Conservation (phyloP, 2,113 vertebrate species). For the Pseudorectes ferrugineus region DNA sequence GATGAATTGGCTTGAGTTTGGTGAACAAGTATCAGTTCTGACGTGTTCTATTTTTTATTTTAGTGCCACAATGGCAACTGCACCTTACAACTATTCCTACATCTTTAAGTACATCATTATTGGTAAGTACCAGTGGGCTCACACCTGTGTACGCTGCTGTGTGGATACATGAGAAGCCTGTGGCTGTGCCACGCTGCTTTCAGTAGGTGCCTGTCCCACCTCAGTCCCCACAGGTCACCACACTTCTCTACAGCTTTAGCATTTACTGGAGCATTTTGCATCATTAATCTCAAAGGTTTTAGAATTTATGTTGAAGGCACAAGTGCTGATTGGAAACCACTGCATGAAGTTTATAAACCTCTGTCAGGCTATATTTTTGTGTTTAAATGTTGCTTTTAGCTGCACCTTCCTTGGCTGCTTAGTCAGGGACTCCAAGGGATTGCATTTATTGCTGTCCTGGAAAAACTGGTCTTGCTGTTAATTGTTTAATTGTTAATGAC, state of each 20-base stretch:
- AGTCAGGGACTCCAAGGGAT: background rate
- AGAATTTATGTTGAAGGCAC: background rate
- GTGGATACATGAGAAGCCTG: accelerated
- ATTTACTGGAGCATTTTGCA: background rate
- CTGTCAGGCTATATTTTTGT: background rate
- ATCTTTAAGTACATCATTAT: slow-evolving; percentile 99
- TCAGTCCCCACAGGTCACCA: background rate
- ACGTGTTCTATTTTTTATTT: slow-evolving; percentile 27
- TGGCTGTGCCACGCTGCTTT: background rate
- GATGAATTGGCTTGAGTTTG: background rate
- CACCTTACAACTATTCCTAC: slow-evolving; percentile 99
- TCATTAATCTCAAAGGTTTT: background rate
- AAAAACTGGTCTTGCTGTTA: slow-evolving; percentile 13
- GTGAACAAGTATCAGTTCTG: background rate
- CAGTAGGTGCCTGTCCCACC: background rate
- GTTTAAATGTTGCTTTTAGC: background rate
- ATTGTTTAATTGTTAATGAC: background rate
- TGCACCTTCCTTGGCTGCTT: background rate
- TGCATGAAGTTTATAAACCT: background rate
- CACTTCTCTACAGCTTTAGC: background rate
- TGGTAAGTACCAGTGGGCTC: slow-evolving; percentile 78
- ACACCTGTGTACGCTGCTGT: accelerated
- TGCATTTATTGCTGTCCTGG: background rate
- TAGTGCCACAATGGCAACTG: slow-evolving; percentile 93
- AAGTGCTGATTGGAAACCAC: background rate